These are phyloP conservation scores for Ormyrus pomaceus DNA, from an alignment of 2,888 invertebrate species.

Conservation along the genomic window DNA sequence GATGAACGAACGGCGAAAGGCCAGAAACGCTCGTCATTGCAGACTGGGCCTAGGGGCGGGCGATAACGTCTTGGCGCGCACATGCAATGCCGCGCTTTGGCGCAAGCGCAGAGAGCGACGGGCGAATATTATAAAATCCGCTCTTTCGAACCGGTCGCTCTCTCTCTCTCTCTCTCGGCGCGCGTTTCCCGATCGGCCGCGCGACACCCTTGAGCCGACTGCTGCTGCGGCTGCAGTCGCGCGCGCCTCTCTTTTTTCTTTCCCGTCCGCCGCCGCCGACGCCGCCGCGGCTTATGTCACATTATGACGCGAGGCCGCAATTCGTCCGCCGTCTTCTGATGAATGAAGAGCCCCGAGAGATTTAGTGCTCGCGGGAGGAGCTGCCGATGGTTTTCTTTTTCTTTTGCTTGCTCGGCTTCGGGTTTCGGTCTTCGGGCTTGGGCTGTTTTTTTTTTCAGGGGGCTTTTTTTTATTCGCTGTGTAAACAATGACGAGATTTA, in stretches of 20 bases:
- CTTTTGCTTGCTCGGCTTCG: not conserved
- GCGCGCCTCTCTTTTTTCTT: constrained; percentile 7
- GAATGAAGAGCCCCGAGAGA: not conserved
- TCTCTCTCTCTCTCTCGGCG: no score
- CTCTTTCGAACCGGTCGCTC: constrained; percentile 28
- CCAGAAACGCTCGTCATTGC: no score
- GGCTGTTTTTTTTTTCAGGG: no score
- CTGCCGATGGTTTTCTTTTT: not conserved
- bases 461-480: no score
- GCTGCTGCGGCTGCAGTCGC: not conserved
- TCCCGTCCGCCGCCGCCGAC: not conserved
- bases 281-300: not conserved
- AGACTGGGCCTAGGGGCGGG: not conserved
- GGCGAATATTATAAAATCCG: constrained; percentile 23
- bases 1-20: no score
- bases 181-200: constrained; percentile 5
- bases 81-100: not conserved
- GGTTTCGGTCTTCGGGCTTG: not conserved
- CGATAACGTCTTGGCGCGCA: not conserved
- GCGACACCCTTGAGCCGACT: constrained; percentile 28
- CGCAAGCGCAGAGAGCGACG: not conserved
- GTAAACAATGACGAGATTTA: no score
- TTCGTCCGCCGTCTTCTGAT: not conserved
- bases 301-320: constrained; percentile 8
- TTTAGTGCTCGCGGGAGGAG: not conserved